A percentile compares a stretch with the other conserved stretches of the same genome.
phyloP scores from a whole-genome alignment of 2,888 invertebrate species.

The Neoscelio sp. region DNA sequence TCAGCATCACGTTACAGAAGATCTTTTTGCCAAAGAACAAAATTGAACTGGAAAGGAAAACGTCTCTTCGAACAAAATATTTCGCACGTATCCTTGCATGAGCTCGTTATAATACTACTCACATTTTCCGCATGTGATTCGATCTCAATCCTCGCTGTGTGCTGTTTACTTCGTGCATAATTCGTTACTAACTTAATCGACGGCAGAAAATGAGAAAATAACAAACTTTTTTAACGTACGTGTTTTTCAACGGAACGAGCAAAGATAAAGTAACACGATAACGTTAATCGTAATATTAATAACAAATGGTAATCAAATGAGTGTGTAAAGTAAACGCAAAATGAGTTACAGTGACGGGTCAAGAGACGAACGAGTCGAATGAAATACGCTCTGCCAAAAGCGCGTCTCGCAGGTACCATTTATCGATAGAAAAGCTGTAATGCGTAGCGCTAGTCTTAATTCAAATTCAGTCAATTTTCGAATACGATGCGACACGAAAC shows the following conservation, averaged over 20 bases:
- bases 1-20: slow-evolving; percentile 22
- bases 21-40: slow-evolving; percentile 14
- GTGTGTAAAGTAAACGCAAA: slow-evolving; percentile 7
- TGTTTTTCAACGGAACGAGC: background rate
- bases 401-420: slow-evolving; percentile 46
- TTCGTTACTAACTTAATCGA: slow-evolving; percentile 19
- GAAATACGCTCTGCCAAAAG: slow-evolving; percentile 62
- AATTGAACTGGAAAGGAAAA: too few species aligned
- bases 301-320: slow-evolving; percentile 3
- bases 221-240: too few species aligned
- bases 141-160: slow-evolving; percentile 52
- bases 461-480: slow-evolving; percentile 80
- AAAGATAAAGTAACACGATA: background rate
- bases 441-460: slow-evolving; percentile 65
- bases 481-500: slow-evolving; percentile 76
- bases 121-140: slow-evolving; percentile 53
- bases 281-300: too few species aligned
- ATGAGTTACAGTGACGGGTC: slow-evolving; percentile 4
- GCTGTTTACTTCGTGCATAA: slow-evolving; percentile 19
- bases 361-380: background rate
- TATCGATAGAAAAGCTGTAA: slow-evolving; percentile 39
- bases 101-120: slow-evolving; percentile 21
- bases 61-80: too few species aligned
- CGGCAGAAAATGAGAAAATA: too few species aligned
- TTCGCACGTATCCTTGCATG: slow-evolving; percentile 37